A percentile compares a stretch with the other conserved stretches of the same genome.
Conservation (phyloP, 2,888 invertebrate species). For the Mellilla xanthometata region DNA sequence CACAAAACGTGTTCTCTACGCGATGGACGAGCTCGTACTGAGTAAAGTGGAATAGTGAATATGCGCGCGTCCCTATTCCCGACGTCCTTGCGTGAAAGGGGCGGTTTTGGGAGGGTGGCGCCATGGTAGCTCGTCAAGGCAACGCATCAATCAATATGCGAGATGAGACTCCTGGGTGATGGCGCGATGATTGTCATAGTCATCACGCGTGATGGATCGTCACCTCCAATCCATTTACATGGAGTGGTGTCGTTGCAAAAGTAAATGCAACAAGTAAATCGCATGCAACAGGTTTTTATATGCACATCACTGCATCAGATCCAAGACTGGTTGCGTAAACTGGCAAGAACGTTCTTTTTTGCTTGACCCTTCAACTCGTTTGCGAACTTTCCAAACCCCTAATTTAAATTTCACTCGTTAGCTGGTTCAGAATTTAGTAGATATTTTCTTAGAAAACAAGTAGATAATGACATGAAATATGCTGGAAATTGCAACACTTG, state of each 20-base stretch:
- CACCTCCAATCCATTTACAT: conserved; percentile 13
- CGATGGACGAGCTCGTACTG: conserved; percentile 65
- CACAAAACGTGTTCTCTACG: conserved; percentile 56
- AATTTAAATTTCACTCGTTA: conserved; percentile 7
- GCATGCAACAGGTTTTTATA: conserved; percentile 59
- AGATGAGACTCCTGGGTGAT: conserved; percentile 67
- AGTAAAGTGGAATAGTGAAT: conserved; percentile 54
- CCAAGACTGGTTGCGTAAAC: conserved; percentile 50
- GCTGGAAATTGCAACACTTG: conserved; percentile 7
- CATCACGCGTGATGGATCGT: conserved; percentile 16
- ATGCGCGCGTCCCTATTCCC: conserved; percentile 80
- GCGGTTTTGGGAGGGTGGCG: conserved; percentile 74
- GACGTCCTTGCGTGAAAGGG: conserved; percentile 75
- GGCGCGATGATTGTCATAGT: conserved; percentile 38
- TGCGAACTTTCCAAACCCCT: conserved; percentile 10
- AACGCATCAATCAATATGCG: conserved; percentile 79
- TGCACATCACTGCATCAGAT: conserved; percentile 52
- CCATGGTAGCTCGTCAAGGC: conserved; percentile 68
- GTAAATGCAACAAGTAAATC: conserved; percentile 42
- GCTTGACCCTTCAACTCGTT: conserved; percentile 17
- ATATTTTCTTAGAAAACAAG: no score
- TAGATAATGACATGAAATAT: conserved; percentile 7
- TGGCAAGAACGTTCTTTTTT: conserved; percentile 8
- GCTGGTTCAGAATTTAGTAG: background rate
- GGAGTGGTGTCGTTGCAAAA: conserved; percentile 31